Conservation (phyloP, 2,888 invertebrate genomes). For the Graphium colonna region DNA sequence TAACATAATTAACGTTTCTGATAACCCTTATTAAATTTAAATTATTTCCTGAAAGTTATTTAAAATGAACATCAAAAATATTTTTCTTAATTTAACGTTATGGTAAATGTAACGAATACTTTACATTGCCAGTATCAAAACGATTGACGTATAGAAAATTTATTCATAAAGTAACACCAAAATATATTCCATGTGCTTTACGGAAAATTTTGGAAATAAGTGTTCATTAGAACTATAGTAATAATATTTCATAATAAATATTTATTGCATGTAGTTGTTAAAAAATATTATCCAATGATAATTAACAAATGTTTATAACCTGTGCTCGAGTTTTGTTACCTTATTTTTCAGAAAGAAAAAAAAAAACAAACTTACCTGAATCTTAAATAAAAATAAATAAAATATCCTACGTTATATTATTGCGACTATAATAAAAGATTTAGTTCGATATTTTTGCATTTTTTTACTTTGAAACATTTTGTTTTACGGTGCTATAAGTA, state of each 20-base stretch:
- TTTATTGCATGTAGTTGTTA: neutral
- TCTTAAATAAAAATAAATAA: neutral
- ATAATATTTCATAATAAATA: slow-evolving; percentile 6
- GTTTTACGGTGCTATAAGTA: neutral
- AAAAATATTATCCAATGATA: neutral
- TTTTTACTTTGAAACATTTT: neutral
- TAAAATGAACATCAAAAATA: neutral
- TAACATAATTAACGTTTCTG: too few species aligned
- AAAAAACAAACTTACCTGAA: neutral
- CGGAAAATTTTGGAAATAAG: slow-evolving; percentile 10
- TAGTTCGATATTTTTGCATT: neutral
- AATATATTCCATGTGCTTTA: neutral
- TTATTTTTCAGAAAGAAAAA: neutral
- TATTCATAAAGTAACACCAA: too few species aligned
- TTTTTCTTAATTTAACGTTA: neutral
- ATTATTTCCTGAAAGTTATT: neutral
- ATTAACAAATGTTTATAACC: neutral
- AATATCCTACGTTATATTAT: neutral
- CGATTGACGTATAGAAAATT: too few species aligned
- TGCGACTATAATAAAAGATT: too few species aligned
- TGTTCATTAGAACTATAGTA: slow-evolving; percentile 33
- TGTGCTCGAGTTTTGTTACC: neutral
- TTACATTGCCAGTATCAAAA: neutral
- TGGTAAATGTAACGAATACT: neutral
- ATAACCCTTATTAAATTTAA: too few species aligned